Percentiles rank a stretch among this genome's conserved stretches.
phyloP scores from a whole-genome alignment of 2,797 vertebrate species.

The Iguana delicatissima region DNA sequence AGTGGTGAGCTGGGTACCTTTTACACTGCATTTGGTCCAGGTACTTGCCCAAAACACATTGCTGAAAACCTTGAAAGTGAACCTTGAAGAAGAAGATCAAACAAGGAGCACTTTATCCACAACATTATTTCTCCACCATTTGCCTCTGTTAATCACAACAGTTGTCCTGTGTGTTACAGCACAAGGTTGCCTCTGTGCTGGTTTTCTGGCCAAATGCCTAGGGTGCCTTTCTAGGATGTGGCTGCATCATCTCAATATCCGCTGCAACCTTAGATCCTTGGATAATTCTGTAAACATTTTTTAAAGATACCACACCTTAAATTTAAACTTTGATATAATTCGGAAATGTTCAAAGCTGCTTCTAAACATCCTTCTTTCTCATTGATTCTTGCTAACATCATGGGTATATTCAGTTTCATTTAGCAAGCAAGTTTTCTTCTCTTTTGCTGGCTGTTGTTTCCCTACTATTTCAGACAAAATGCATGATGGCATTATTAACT shows the following conservation, averaged over 20 bases:
- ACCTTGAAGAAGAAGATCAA: not conserved
- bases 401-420: fast-evolving
- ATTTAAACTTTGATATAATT: slow-evolving; percentile 10
- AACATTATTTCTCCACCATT: not conserved
- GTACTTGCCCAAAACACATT: not conserved
- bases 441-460: not conserved
- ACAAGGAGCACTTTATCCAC: not conserved
- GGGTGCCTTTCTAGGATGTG: not conserved
- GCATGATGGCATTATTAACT: not conserved
- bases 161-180: not conserved
- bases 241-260: not conserved
- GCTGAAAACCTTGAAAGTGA: not conserved
- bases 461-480: not conserved
- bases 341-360: slow-evolving; percentile 8
- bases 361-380: not conserved
- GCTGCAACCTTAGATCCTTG: not conserved
- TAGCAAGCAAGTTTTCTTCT: fast-evolving
- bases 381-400: not conserved
- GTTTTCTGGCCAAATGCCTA: slow-evolving; percentile 15
- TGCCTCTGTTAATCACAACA: slow-evolving; percentile 6
- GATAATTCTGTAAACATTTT: not conserved
- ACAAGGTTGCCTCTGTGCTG: not conserved
- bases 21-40: not conserved
- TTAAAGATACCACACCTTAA: fast-evolving
- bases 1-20: not conserved